Percentiles rank a stretch among this genome's conserved stretches.
These are phyloP conservation scores for Montipora foliosa DNA, from an alignment of 64 coral and sea anemone species.

Conservation along the genomic window DNA sequence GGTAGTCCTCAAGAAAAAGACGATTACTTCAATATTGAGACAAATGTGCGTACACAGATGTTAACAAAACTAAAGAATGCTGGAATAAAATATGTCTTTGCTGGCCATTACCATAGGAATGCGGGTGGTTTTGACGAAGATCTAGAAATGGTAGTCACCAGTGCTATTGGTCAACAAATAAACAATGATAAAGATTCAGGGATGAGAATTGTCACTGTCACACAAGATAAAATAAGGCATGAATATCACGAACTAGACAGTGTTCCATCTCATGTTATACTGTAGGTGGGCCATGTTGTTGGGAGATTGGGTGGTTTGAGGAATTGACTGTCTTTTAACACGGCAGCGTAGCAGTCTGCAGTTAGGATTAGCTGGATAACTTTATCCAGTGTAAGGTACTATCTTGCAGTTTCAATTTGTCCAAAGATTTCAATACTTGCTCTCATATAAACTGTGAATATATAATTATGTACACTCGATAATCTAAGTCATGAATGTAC, in stretches of 20 bases:
- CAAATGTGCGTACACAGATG: slow-evolving; percentile 71
- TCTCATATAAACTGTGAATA: no score
- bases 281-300: slow-evolving; percentile 18
- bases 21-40: slow-evolving; percentile 93
- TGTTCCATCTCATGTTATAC: slow-evolving; percentile 68
- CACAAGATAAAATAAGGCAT: slow-evolving; percentile 77
- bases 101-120: slow-evolving; percentile 99
- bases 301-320: no score
- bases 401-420: no score
- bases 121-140: slow-evolving; percentile 94
- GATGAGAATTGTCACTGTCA: slow-evolving; percentile 87
- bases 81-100: slow-evolving; percentile 94
- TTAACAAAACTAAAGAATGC: slow-evolving; percentile 87
- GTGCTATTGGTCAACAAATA: slow-evolving; percentile 96
- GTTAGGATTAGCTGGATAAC: no score
- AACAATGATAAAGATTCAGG: slow-evolving; percentile 94
- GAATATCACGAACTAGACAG: slow-evolving; percentile 90
- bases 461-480: no score
- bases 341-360: no score
- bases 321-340: no score
- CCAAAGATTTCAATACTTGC: no score
- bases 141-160: slow-evolving; percentile 97
- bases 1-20: slow-evolving; percentile 61
- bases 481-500: no score
- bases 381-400: no score